Conservation (phyloP, 2,797 vertebrate genomes). For the Eospalax fontanierii region DNA sequence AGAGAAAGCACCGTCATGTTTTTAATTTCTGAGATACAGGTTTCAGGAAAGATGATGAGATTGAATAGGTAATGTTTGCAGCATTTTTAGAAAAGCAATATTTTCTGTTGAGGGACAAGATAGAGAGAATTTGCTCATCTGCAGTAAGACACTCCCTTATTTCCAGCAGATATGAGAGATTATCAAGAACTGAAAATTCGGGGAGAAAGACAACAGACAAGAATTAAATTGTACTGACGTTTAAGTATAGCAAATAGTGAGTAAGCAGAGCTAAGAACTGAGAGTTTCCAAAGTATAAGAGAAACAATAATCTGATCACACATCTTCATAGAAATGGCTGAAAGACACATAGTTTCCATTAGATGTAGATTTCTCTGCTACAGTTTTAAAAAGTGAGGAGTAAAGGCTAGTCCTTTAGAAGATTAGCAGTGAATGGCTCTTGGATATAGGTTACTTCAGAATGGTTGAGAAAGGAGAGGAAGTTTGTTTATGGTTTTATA, state of each 20-base stretch:
- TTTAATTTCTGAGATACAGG: background rate
- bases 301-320: background rate
- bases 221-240: background rate
- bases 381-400: background rate
- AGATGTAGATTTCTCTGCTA: background rate
- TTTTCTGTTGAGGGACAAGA: background rate
- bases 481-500: accelerated
- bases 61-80: background rate
- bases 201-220: background rate
- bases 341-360: background rate
- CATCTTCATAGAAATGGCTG: background rate
- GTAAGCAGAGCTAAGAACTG: background rate
- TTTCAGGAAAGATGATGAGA: background rate
- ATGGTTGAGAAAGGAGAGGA: background rate
- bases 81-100: background rate
- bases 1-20: background rate
- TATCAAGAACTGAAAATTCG: background rate
- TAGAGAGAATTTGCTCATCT: background rate
- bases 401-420: background rate
- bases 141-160: background rate
- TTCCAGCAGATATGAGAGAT: background rate
- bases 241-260: background rate
- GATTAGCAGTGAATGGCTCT: accelerated
- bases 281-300: background rate
- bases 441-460: background rate